Percentiles rank a stretch among this genome's conserved stretches.
Evolutionary conservation across 2,797 vertebrate species (phyloP).

Genomic region (Oryzias dopingdopingensis): DNA sequence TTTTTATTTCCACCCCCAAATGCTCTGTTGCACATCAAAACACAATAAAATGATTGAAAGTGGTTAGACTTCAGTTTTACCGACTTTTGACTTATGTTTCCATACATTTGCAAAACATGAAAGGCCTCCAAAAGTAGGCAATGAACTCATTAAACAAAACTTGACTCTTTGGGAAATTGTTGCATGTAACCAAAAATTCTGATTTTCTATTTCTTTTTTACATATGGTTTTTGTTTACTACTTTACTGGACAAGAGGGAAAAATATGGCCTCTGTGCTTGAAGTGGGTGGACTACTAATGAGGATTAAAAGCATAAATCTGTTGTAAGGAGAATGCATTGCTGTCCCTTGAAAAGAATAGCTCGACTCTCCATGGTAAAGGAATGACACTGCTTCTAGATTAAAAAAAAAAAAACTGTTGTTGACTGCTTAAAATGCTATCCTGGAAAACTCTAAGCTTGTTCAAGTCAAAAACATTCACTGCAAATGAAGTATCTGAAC

Average conservation of each 20-base stretch:
- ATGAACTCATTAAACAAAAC: no score
- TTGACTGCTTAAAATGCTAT: background rate
- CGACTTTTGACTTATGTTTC: no score
- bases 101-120: no score
- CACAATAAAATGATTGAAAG: background rate
- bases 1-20: background rate
- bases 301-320: conserved; percentile 68
- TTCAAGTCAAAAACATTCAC: no score
- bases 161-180: background rate
- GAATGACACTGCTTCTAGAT: conserved; percentile 47
- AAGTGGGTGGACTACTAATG: conserved; percentile 62
- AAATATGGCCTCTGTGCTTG: conserved; percentile 23
- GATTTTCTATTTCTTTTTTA: background rate
- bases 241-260: conserved; percentile 7
- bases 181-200: background rate
- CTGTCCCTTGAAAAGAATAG: conserved; percentile 49
- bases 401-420: background rate
- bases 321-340: conserved; percentile 49
- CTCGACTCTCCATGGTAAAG: conserved; percentile 45
- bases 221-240: conserved; percentile 23
- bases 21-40: background rate
- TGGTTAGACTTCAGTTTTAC: no score
- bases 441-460: no score
- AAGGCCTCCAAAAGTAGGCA: no score
- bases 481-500: no score